Percentiles rank a stretch among this genome's conserved stretches.
Conservation (phyloP, 1,140 invertebrate genomes). For the Zaprionus capensis region DNA sequence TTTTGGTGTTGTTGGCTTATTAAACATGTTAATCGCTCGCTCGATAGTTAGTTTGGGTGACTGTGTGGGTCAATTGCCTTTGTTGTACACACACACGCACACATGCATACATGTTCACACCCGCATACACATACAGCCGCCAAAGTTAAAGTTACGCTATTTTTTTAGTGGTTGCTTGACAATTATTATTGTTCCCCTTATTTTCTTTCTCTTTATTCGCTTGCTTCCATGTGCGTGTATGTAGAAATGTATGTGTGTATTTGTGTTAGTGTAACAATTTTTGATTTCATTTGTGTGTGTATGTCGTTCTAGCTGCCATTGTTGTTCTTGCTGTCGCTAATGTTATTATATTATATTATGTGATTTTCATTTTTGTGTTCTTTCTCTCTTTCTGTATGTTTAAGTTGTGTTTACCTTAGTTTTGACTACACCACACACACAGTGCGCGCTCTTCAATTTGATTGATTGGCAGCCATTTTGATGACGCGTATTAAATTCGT, state of each 20-base stretch:
- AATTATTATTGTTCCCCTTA: constrained; percentile 15
- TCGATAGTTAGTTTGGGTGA: constrained; percentile 36
- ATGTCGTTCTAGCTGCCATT: constrained; percentile 33
- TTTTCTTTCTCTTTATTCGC: constrained; percentile 9
- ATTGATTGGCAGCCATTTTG: constrained; percentile 72
- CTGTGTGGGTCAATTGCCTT: constrained; percentile 54
- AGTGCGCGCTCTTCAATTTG: constrained; percentile 44
- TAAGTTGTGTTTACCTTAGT: constrained; percentile 40
- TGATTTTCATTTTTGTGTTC: constrained; percentile 18
- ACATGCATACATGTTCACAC: constrained; percentile 17
- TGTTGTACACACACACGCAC: constrained; percentile 31
- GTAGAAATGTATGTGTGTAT: constrained; percentile 8
- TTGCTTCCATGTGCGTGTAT: not conserved
- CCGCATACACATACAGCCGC: constrained; percentile 50
- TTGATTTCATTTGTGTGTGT: constrained; percentile 39
- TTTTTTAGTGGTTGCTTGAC: constrained; percentile 58
- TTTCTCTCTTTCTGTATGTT: constrained; percentile 46
- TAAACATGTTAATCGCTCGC: constrained; percentile 67
- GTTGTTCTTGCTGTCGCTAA: constrained; percentile 30
- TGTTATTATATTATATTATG: constrained; percentile 21
- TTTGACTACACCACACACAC: constrained; percentile 47
- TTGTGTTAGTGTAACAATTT: constrained; percentile 28
- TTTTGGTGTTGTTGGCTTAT: constrained; percentile 71
- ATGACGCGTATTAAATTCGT: constrained; percentile 62
- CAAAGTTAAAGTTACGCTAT: constrained; percentile 45